Evolutionary conservation across 1,140 invertebrate species (phyloP).

Genomic region (Hermetia illucens): DNA sequence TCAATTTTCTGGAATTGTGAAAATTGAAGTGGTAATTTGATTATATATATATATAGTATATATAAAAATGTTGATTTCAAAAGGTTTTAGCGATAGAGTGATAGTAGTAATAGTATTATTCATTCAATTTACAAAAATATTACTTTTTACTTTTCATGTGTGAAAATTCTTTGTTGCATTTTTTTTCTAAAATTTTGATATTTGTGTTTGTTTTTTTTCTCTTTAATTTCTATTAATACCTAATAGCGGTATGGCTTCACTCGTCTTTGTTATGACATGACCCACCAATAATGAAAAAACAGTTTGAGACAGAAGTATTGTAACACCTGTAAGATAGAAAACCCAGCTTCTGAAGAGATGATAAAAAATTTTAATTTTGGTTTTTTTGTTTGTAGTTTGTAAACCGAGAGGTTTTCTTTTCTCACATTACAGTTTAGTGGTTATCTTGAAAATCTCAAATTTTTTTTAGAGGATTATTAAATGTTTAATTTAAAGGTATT

Average conservation of each 20-base stretch:
- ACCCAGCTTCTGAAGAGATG: no score
- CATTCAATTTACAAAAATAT: no score
- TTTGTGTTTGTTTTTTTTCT: background rate
- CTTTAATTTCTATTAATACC: slow-evolving; percentile 40
- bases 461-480: no score
- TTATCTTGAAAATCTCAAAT: background rate
- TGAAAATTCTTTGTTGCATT: background rate
- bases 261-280: slow-evolving; percentile 93
- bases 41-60: no score
- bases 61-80: no score
- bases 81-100: no score
- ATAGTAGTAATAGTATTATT: no score
- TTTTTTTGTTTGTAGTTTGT: background rate
- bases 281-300: slow-evolving; percentile 97
- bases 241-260: slow-evolving; percentile 94
- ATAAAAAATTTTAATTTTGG: background rate
- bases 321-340: slow-evolving; percentile 76
- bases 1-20: no score
- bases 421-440: background rate
- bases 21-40: no score
- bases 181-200: background rate
- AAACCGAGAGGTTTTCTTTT: background rate
- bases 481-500: no score
- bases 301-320: slow-evolving; percentile 97
- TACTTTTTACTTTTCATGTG: no score